Percentiles rank a stretch among this genome's conserved stretches.
Evolutionary conservation across 2,888 invertebrate genomes (phyloP).

Genomic region (Adelphocoris suturalis): DNA sequence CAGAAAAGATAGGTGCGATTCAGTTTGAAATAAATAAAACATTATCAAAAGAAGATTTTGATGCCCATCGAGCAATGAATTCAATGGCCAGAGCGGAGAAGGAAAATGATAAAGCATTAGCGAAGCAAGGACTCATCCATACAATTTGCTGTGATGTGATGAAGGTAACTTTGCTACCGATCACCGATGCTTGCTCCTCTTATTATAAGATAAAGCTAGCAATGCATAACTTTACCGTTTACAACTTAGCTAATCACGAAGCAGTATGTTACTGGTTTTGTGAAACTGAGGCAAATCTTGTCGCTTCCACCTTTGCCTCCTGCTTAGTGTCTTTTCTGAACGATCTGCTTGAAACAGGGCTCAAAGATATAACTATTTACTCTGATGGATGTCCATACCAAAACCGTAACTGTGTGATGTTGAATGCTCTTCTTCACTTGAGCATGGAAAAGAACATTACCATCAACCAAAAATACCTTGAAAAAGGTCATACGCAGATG

Average conservation of each 20-base stretch:
- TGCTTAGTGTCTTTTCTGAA: conserved; percentile 24
- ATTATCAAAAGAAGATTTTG: not conserved
- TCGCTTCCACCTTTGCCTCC: conserved; percentile 52
- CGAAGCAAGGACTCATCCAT: conserved; percentile 38
- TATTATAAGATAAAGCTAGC: conserved; percentile 49
- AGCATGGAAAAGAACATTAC: conserved; percentile 39
- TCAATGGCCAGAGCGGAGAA: conserved; percentile 52
- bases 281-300: conserved; percentile 22
- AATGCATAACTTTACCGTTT: conserved; percentile 49
- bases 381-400: conserved; percentile 63
- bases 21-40: conserved; percentile 18
- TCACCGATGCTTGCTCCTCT: conserved; percentile 32
- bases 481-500: conserved; percentile 71
- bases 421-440: conserved; percentile 58
- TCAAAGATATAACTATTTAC: conserved; percentile 45
- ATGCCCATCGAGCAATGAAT: conserved; percentile 40
- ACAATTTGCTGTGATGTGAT: conserved; percentile 67
- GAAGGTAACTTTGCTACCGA: conserved; percentile 47
- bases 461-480: conserved; percentile 66
- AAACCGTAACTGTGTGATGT: conserved; percentile 56
- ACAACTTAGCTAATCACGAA: conserved; percentile 32
- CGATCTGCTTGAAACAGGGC: conserved; percentile 16
- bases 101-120: conserved; percentile 35
- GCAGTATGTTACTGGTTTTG: conserved; percentile 42
- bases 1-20: conserved; percentile 55